These are phyloP conservation scores for Pristionchus arcanus DNA, from an alignment of 2,888 invertebrate species.

Conservation along the genomic window DNA sequence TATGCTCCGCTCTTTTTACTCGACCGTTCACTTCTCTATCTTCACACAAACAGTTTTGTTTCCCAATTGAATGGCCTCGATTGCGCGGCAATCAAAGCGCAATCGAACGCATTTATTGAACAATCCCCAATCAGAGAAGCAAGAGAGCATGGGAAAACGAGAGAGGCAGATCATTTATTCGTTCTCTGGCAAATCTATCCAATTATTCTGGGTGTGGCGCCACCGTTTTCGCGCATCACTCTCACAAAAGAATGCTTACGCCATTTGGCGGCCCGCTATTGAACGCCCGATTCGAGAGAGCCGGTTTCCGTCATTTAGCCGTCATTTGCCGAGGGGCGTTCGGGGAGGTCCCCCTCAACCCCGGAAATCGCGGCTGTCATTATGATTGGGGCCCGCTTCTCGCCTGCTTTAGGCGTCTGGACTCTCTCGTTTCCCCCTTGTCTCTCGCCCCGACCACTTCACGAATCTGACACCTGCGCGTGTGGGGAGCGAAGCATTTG, in stretches of 20 bases:
- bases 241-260: constrained; percentile 1
- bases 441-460: constrained; percentile 9
- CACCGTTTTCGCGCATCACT: background rate
- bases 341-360: background rate
- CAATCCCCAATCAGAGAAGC: too few relatives aligned
- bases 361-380: constrained; percentile 35
- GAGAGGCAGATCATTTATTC: too few relatives aligned
- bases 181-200: background rate
- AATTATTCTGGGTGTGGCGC: constrained; percentile 29
- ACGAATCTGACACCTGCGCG: constrained; percentile 33
- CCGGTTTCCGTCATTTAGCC: constrained; percentile 24
- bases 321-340: background rate
- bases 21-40: background rate
- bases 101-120: background rate
- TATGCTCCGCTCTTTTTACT: background rate
- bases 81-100: background rate
- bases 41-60: background rate
- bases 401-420: background rate
- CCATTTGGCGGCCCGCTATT: background rate
- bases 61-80: background rate
- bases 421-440: background rate
- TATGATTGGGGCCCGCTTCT: constrained; percentile 9
- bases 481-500: background rate
- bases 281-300: background rate
- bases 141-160: too few relatives aligned